phyloP scores from a whole-genome alignment of 2,888 invertebrate species.

The Ennomos quercinarius region DNA sequence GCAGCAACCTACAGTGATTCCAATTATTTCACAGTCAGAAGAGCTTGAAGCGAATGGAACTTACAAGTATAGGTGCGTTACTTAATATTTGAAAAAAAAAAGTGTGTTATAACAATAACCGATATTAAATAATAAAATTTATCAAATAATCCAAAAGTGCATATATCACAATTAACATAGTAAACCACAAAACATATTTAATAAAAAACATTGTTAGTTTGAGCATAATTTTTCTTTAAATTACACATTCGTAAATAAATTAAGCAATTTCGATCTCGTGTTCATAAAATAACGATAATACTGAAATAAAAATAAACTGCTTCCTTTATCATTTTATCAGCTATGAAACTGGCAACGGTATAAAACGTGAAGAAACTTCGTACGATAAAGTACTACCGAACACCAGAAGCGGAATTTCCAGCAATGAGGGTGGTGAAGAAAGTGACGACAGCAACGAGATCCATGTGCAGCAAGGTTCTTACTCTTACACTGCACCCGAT shows the following conservation, averaged over 20 bases:
- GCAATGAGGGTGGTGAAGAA: slow-evolving; percentile 83
- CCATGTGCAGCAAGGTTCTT: slow-evolving; percentile 88
- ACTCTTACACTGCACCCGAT: slow-evolving; percentile 89
- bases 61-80: slow-evolving; percentile 78
- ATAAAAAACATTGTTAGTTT: no score
- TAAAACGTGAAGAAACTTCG: slow-evolving; percentile 90
- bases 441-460: slow-evolving; percentile 82
- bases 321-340: slow-evolving; percentile 68
- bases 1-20: slow-evolving; percentile 73
- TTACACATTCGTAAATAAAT: no score
- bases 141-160: no score
- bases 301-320: neutral
- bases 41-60: slow-evolving; percentile 81
- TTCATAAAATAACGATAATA: neutral
- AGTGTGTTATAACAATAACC: no score
- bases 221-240: no score
- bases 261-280: no score
- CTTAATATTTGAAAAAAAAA: no score
- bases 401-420: slow-evolving; percentile 68
- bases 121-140: no score
- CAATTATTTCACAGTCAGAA: slow-evolving; percentile 81
- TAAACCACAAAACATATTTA: no score
- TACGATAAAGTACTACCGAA: slow-evolving; percentile 87
- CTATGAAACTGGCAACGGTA: slow-evolving; percentile 92
- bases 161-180: no score